Conservation (phyloP, 2,888 invertebrate species). For the Nymphalis urticae region DNA sequence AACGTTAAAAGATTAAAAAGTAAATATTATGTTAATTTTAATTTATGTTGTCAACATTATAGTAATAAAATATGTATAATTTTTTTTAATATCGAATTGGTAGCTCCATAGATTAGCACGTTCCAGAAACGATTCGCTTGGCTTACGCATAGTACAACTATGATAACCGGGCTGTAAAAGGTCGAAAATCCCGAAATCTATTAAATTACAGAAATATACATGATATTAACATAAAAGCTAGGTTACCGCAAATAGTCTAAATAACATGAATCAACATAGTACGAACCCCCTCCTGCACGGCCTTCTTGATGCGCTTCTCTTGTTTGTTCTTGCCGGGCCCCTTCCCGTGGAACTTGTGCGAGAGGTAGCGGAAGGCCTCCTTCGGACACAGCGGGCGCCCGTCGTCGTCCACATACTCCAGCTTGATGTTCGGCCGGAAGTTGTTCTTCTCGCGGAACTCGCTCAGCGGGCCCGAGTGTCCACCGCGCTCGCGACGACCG, state of each 20-base stretch:
- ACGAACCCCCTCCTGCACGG: conserved; percentile 92
- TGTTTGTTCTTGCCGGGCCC: conserved; percentile 99
- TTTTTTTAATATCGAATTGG: too few relatives aligned
- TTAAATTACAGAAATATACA: too few relatives aligned
- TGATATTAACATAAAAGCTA: neutral
- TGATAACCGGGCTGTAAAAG: too few relatives aligned
- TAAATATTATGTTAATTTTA: too few relatives aligned
- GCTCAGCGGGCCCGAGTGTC: conserved; percentile 87
- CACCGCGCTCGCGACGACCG: conserved; percentile 84
- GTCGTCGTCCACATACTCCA: conserved; percentile 98
- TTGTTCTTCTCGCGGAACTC: conserved; percentile 96
- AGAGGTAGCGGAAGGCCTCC: conserved; percentile 97
- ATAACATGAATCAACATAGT: too few relatives aligned
- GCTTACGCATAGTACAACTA: too few relatives aligned
- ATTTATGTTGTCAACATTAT: too few relatives aligned
- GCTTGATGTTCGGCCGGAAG: conserved; percentile 95
- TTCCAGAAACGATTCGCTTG: too few relatives aligned
- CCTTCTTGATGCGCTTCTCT: conserved; percentile 97
- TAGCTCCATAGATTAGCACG: too few relatives aligned
- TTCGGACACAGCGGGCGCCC: conserved; percentile 95
- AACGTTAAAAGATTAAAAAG: too few relatives aligned
- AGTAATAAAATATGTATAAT: too few relatives aligned
- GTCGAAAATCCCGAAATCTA: too few relatives aligned
- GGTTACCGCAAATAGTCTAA: neutral
- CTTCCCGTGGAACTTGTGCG: conserved; percentile 99